These are phyloP conservation scores for Orthonyx spaldingii DNA, from an alignment of 2,113 vertebrate genomes.

Conservation along the genomic window DNA sequence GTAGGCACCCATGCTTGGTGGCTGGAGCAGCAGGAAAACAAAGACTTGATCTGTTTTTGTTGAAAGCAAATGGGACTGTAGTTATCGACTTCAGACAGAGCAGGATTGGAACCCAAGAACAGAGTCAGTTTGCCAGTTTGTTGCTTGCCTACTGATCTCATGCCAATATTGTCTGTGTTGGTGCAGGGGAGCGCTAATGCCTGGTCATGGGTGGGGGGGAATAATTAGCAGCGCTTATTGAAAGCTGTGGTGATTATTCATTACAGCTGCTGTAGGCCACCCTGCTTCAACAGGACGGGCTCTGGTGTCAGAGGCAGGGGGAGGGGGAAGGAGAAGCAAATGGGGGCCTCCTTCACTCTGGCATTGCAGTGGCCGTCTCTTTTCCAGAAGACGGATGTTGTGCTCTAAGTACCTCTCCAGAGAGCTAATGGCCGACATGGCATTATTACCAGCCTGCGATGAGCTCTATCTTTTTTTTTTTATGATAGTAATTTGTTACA, in stretches of 20 bases:
- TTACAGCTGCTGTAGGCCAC: neutral
- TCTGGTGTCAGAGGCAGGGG: neutral
- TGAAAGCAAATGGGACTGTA: neutral
- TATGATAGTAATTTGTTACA: conserved; percentile 79
- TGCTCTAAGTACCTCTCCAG: conserved; percentile 60
- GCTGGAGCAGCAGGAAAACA: neutral
- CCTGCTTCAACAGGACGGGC: neutral
- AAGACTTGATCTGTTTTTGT: neutral
- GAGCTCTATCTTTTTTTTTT: conserved; percentile 70
- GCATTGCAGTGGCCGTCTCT: conserved; percentile 56
- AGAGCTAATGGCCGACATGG: conserved; percentile 67
- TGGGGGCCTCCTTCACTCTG: conserved; percentile 6
- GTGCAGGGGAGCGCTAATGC: neutral
- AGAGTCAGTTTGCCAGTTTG: neutral
- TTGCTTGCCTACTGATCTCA: neutral
- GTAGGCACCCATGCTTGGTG: neutral
- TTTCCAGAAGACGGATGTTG: conserved; percentile 66
- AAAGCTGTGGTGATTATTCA: neutral
- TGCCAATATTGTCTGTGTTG: neutral
- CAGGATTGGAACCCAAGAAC: neutral
- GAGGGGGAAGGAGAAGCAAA: neutral
- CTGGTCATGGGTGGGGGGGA: neutral
- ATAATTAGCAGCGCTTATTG: conserved; percentile 20
- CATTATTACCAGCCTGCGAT: conserved; percentile 71
- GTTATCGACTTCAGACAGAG: neutral